phyloP scores from a whole-genome alignment of 2,797 vertebrate species.

The Coregonus suidteri region DNA sequence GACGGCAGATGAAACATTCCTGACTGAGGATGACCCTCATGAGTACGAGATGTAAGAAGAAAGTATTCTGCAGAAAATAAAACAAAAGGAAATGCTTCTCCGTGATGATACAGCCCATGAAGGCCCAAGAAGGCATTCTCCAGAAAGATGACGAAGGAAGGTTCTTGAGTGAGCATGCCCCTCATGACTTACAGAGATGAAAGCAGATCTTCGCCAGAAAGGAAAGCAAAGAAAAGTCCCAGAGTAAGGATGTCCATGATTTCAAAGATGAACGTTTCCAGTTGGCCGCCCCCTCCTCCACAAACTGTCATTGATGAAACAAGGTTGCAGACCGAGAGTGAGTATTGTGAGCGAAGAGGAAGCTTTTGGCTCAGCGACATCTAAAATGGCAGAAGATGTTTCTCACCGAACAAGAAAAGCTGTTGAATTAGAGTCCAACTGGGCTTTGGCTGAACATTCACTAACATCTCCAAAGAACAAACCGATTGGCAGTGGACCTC shows the following conservation, averaged over 20 bases:
- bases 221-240: slow-evolving; percentile 1
- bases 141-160: slow-evolving; percentile 2
- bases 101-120: slow-evolving; percentile 15
- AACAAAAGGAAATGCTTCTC: slow-evolving; percentile 1
- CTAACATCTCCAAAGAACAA: slow-evolving; percentile 39
- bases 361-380: slow-evolving; percentile 76
- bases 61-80: slow-evolving; percentile 2
- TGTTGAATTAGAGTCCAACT: slow-evolving; percentile 73
- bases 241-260: slow-evolving; percentile 12
- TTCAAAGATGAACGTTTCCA: slow-evolving; percentile 32
- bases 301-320: slow-evolving; percentile 60
- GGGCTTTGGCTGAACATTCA: slow-evolving; percentile 62
- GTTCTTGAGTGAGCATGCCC: neutral
- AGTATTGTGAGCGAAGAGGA: slow-evolving; percentile 78
- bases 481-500: slow-evolving; percentile 23
- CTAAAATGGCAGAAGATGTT: slow-evolving; percentile 76
- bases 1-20: neutral
- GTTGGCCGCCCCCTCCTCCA: slow-evolving; percentile 39
- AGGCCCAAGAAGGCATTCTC: slow-evolving; percentile 24
- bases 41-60: neutral
- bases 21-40: neutral
- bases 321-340: slow-evolving; percentile 71
- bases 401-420: slow-evolving; percentile 73
- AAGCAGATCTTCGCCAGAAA: slow-evolving; percentile 9
- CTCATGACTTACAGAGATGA: slow-evolving; percentile 34